Percentiles rank a stretch among this genome's conserved stretches.
These are phyloP conservation scores for Solea solea DNA, from an alignment of 2,113 vertebrate genomes.

Conservation along the genomic window DNA sequence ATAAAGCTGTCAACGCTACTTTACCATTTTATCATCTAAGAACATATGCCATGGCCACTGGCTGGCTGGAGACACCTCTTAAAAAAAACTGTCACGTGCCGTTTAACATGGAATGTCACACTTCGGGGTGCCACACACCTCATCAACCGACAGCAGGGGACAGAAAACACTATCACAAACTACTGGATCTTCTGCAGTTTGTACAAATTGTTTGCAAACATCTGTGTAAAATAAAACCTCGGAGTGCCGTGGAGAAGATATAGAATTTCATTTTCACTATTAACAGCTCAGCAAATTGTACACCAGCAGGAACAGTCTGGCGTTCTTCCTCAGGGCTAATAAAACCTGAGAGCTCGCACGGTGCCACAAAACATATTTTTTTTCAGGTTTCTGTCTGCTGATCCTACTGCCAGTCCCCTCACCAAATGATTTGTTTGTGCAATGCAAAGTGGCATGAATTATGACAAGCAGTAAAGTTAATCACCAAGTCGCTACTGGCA, in stretches of 20 bases:
- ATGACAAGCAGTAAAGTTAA: slow-evolving; percentile 14
- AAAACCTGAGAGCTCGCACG: neutral
- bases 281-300: neutral
- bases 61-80: slow-evolving; percentile 67
- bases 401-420: neutral
- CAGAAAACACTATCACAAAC: slow-evolving; percentile 23
- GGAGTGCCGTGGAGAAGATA: neutral
- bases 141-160: slow-evolving; percentile 51
- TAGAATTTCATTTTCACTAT: slow-evolving; percentile 2
- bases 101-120: slow-evolving; percentile 70
- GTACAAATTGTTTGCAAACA: neutral
- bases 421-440: slow-evolving; percentile 7
- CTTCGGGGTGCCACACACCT: slow-evolving; percentile 57
- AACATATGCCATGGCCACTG: slow-evolving; percentile 47
- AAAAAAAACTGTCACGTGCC: slow-evolving; percentile 61
- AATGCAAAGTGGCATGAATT: slow-evolving; percentile 9
- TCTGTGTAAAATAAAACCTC: slow-evolving; percentile 14
- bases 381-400: neutral
- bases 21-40: slow-evolving; percentile 22
- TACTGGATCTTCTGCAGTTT: slow-evolving; percentile 7
- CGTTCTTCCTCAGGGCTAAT: neutral
- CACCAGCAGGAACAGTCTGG: neutral
- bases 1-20: slow-evolving; percentile 51
- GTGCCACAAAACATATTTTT: neutral
- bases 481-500: slow-evolving; percentile 19